Evolutionary conservation across 2,797 vertebrate genomes (phyloP), one percentile per base, ranked within the genome.

Genomic region (Hylomyscus alleni): DNA sequence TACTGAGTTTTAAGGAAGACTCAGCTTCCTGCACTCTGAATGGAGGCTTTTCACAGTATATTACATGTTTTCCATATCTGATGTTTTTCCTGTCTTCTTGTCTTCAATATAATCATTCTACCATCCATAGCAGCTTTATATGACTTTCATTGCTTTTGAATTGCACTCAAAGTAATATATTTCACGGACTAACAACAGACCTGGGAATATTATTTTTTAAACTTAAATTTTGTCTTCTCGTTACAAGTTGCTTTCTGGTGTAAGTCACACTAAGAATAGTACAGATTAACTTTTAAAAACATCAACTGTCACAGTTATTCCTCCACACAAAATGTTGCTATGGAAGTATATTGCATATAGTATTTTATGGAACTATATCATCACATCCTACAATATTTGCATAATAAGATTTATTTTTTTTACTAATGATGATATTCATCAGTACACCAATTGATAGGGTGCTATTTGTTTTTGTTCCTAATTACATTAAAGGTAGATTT

Each of bases 221-320:
- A 50, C 8, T 82, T 58, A 56, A 65, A 94, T 65, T 81, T 69
- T 97, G 17, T 92, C 40, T 94, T 93, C n/a, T 82, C 31, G 62
- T 89, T 54, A 0, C 4, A 88, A 72, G 1, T 69, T 6, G 88
- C 13, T 89, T 88, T 89, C 26, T 93, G 20, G n/a, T 89, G 0
- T 26, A 91, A 77, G 7, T 56, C 37, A 94, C 24, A 84, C 6
- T 93, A 65, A 24, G 1, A 72, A 9, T 95, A 54, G n/a, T 82
- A 31, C 83, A 89, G 22, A 72, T 54, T 58, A 88, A 67, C 37
- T 50, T 82, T 31, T 65, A 34, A 58, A 89, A 91, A 20, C 3
- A 77, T n/a, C 65, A 76, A 31, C 12, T 40, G 34, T 54, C 37
- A 11, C n/a, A 90, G 17, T 93, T 58, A 73, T 92, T 72, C 31